Base-by-base conservation (phyloP, 2,797 vertebrate species). In the Sandelia bainsii region DNA sequence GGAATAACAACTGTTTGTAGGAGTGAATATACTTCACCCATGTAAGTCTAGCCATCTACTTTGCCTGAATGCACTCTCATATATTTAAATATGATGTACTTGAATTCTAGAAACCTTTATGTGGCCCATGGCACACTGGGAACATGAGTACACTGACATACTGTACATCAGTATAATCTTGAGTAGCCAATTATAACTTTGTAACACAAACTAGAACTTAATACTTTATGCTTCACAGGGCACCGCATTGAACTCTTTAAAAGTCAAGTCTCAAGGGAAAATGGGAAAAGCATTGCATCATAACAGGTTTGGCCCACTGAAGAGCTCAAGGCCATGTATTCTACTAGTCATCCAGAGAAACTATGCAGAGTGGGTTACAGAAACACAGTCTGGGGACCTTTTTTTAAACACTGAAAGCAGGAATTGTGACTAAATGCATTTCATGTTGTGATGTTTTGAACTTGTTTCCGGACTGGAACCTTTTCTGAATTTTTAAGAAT, bases 241-340 rank as follows among this genome's bases (percentile, higher is more conserved):
- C 68, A 77, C 45, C 40, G 69, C 59, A 6, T 62, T 88, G 80
- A 90, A 83, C 83, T 81, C 76, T 76, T 79, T 75, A 80, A 90
- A 92, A 83, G 82, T 81, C 82, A 78, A 74, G 77, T 63, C 84
- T 88, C 69, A 45, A 53, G 76, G 63, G 80, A 85, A 57, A 71
- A 68, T 71, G 78, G 69, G 87, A 87, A 91, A 90, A 90, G 89
- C 88, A 62, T 87, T 85, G 77, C 86, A 76, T 87, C 85, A 80
- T 77, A 79, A 80, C 81, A 83, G 62, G 64, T 84, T 81, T 76
- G 69, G 75, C 66, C 66, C 63, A 52, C 39, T 56, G 73, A 56
- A 81, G 52, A 73, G 67, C 80, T 73, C 2, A 16, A 82, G 77
- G 79, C 75, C 73, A 82, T 78, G 49, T 44, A 29, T 62, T 48